Conservation (phyloP, 1,140 invertebrate species). For the Gonioctena quinquepunctata region DNA sequence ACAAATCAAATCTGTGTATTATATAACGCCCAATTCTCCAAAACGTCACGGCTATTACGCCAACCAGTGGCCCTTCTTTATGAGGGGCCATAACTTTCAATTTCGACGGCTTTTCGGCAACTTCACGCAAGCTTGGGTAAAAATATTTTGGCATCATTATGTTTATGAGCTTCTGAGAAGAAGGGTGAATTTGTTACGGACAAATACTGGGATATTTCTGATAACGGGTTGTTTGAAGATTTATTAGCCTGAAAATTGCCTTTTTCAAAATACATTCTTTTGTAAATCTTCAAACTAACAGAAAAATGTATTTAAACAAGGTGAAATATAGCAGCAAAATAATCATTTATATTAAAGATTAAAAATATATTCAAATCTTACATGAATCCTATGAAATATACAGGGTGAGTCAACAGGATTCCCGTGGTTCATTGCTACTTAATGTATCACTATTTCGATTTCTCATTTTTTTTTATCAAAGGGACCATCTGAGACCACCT, state of each 20-base stretch:
- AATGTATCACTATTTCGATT: too few species aligned
- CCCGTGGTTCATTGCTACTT: too few species aligned
- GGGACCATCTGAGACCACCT: too few species aligned
- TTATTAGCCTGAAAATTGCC: too few species aligned
- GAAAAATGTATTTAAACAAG: too few species aligned
- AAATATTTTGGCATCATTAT: not conserved
- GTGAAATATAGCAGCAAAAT: too few species aligned
- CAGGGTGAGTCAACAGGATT: too few species aligned
- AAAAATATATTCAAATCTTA: too few species aligned
- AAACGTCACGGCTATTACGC: not conserved
- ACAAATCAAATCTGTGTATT: not conserved
- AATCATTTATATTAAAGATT: too few species aligned
- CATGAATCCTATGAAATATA: too few species aligned
- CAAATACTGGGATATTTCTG: not conserved
- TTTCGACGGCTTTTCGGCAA: not conserved
- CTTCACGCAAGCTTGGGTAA: not conserved
- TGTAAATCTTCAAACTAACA: not conserved
- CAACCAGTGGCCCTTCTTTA: not conserved
- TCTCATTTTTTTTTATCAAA: too few species aligned
- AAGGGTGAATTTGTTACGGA: not conserved
- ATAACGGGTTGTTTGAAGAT: not conserved
- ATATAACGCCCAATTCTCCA: not conserved
- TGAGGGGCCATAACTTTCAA: not conserved
- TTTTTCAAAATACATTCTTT: too few species aligned
- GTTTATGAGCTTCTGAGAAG: not conserved